Conservation (phyloP, 2,797 vertebrate genomes). For the Cuculus canorus region DNA sequence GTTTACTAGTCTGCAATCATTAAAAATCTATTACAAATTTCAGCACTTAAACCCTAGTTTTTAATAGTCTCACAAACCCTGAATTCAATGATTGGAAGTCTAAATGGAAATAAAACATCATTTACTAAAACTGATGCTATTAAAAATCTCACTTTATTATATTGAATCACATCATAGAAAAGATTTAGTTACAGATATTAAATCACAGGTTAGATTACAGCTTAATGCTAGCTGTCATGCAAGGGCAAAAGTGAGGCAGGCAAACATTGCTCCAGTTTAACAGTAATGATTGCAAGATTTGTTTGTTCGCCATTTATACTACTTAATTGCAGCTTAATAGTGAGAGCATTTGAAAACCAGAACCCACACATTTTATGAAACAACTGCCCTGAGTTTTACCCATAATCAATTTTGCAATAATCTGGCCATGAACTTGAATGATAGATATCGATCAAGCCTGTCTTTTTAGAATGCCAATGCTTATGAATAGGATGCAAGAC, state of each 20-base stretch:
- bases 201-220: neutral
- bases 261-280: neutral
- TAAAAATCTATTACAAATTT: neutral
- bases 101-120: neutral
- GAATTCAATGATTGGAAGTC: neutral
- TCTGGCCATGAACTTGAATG: constrained; percentile 3
- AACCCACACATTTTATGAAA: neutral
- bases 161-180: neutral
- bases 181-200: neutral
- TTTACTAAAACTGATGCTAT: neutral
- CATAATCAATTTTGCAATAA: constrained; percentile 36
- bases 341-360: neutral
- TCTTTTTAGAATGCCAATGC: neutral
- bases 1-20: neutral
- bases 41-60: neutral
- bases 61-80: neutral
- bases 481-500: constrained; percentile 24
- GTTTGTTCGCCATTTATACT: neutral
- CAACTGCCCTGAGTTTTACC: neutral
- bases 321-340: neutral
- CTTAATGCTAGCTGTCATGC: neutral
- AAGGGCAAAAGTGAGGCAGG: neutral
- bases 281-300: neutral
- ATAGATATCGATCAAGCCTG: constrained; percentile 16
- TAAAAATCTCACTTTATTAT: neutral